phyloP scores from a whole-genome alignment of 2,888 invertebrate genomes.

The Abrostola triplasia region DNA sequence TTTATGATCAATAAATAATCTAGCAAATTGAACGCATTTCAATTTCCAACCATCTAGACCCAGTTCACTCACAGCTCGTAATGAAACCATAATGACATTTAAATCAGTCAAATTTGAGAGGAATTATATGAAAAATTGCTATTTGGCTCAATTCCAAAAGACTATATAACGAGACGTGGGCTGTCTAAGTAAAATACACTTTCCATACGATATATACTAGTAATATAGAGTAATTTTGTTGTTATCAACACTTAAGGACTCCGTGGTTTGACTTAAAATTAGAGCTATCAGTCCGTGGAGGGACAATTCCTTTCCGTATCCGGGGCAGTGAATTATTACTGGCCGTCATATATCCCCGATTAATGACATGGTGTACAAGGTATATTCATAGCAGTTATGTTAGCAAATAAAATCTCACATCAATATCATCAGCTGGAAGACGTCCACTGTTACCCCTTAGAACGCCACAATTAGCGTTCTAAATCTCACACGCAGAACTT shows the following conservation, averaged over 20 bases:
- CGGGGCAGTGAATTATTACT: too few relatives aligned
- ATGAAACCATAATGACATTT: constrained; percentile 46
- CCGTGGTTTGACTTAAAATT: not conserved
- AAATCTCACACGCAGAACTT: too few relatives aligned
- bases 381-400: too few relatives aligned
- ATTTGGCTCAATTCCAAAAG: constrained; percentile 46
- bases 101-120: constrained; percentile 48
- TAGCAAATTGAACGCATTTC: constrained; percentile 31
- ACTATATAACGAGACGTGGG: constrained; percentile 42
- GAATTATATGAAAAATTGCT: constrained; percentile 43
- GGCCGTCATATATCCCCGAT: too few relatives aligned
- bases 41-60: constrained; percentile 17
- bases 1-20: constrained; percentile 50
- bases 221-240: constrained; percentile 31
- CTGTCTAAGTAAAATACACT: constrained; percentile 32
- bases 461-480: too few relatives aligned
- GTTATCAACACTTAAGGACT: too few relatives aligned
- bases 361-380: too few relatives aligned
- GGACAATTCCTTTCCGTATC: too few relatives aligned
- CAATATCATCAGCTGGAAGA: too few relatives aligned
- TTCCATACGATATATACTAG: constrained; percentile 8
- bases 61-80: constrained; percentile 20
- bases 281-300: too few relatives aligned
- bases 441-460: too few relatives aligned
- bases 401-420: too few relatives aligned